Evolutionary conservation across 2,888 invertebrate genomes (phyloP).

Genomic region (Caenorhabditis sp.): DNA sequence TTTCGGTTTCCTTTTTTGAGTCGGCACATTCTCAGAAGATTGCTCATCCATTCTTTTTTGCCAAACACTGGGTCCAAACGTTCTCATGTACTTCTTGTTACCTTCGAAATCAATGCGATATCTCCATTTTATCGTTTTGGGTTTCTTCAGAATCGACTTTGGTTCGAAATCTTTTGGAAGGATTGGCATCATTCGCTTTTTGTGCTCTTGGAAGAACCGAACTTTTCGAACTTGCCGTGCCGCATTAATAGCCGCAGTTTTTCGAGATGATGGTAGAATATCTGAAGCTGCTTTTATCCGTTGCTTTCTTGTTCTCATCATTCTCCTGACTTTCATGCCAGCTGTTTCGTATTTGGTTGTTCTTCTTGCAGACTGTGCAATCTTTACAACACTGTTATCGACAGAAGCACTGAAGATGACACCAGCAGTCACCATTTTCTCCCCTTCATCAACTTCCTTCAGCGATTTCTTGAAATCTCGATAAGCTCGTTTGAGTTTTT

Average conservation of each 20-base stretch:
- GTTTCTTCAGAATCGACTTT: conserved; percentile 38
- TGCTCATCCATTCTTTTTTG: conserved; percentile 29
- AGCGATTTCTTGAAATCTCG: background rate
- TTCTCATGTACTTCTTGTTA: conserved; percentile 27
- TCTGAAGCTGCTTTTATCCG: background rate
- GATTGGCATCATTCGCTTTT: conserved; percentile 5
- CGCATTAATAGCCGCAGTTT: conserved; percentile 5
- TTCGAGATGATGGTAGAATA: background rate
- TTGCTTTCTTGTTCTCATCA: background rate
- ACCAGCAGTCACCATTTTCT: background rate
- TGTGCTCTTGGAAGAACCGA: conserved; percentile 13
- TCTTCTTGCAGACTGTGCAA: background rate
- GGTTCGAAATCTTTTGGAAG: conserved; percentile 11
- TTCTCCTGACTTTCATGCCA: background rate
- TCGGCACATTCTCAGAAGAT: background rate
- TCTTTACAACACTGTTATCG: background rate
- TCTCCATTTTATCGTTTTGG: conserved; percentile 11
- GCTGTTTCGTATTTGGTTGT: conserved; percentile 28
- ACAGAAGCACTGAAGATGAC: background rate
- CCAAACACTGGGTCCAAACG: conserved; percentile 37
- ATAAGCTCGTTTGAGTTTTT: background rate
- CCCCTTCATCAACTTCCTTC: background rate
- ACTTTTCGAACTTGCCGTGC: conserved; percentile 34
- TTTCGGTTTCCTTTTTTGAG: background rate
- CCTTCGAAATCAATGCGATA: conserved; percentile 32